Base-by-base conservation (phyloP, 2,888 invertebrate genomes). In the Orthosia gothica region DNA sequence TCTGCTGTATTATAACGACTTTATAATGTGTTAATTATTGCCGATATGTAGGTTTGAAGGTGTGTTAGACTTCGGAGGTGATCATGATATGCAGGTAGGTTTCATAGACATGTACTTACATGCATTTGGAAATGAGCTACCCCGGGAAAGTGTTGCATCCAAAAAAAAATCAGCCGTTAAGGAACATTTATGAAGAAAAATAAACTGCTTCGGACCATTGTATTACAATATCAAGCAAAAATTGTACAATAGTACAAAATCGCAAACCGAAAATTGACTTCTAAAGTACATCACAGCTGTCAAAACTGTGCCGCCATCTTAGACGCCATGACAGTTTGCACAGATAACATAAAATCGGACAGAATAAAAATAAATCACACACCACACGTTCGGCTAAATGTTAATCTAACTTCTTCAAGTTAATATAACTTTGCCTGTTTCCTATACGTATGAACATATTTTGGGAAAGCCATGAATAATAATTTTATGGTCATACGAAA, bases 401-500 rank as follows among this genome's bases (percentile, higher is more conserved):
- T 89, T 92, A 94, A 94, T 94, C 92, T 90, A 94, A 94, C 93
- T 94, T 94, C 90, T 91, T 90, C 90, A 92, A 93, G 88, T 93
- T 94, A 94, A 92, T 94, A 94, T 89, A 94, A 94, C 93, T 94
- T 94, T 94, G 84, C 92, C 89, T 92, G 91, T 93, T 94, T 92
- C 89, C 90, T 89, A 89, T 92, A 91, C 91, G 89, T 90, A 90
- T 89, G 90, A 91, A 91, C 92, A 93, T 92, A 92, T 93, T 93
- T 93, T 89, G 88, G 88, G 88, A 83, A 83, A 88, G 89, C 89
- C 91, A 92, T 93, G 93, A 94, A 93, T 94, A 92, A 93, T 92
- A 89, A 90, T 90, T 85, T 86, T 85, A 90, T 91, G 90, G 82
- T 87, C 90, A 91, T 88, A 70, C 75, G 85, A 84, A 87, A 91